These are phyloP conservation scores for Tympanuchus pallidicinctus DNA, from an alignment of 2,113 vertebrate species.

Conservation along the genomic window DNA sequence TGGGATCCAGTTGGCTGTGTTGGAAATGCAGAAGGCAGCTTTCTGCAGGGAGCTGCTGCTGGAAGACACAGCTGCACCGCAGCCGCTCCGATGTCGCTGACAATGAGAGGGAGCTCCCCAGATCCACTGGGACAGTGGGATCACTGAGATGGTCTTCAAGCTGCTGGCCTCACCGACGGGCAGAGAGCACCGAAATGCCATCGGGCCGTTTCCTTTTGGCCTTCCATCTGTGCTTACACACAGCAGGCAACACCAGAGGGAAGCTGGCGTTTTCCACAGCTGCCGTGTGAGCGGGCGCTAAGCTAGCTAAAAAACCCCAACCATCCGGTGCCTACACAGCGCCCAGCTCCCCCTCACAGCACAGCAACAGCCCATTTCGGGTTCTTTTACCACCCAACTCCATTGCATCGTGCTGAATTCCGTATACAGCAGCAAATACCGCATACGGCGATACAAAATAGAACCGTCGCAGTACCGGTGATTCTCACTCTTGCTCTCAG, in stretches of 20 bases:
- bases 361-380: not conserved
- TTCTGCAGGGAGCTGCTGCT: not conserved
- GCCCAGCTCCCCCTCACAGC: not conserved
- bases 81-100: conserved; percentile 47
- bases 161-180: not conserved
- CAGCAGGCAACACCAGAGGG: not conserved
- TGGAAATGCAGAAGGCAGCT: not conserved
- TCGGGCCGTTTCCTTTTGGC: not conserved
- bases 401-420: accelerated
- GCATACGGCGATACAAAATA: not conserved
- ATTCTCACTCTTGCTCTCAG: no score
- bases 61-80: accelerated
- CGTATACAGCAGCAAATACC: not conserved
- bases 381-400: not conserved
- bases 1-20: not conserved
- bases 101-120: conserved; percentile 37
- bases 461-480: no score
- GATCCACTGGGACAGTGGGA: conserved; percentile 4
- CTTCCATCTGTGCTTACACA: not conserved
- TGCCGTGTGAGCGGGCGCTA: not conserved
- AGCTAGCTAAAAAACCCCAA: not conserved
- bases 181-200: not conserved
- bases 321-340: not conserved
- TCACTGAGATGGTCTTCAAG: not conserved
- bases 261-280: not conserved